These are phyloP conservation scores for Triplophysa bombifrons DNA, from an alignment of 2,797 vertebrate genomes.

Conservation along the genomic window DNA sequence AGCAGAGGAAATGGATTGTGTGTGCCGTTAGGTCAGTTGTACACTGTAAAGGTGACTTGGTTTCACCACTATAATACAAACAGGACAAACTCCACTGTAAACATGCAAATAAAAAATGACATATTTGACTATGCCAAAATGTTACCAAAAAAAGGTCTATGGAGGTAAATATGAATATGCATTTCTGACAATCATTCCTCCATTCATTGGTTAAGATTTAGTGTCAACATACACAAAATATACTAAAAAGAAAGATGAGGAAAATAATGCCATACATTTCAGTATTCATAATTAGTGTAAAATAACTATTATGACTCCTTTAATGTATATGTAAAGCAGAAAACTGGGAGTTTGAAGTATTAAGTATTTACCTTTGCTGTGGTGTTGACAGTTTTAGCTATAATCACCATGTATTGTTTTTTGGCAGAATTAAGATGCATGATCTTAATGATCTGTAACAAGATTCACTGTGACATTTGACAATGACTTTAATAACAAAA, in stretches of 20 bases:
- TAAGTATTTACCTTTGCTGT: neutral
- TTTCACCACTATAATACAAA: neutral
- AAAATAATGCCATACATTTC: neutral
- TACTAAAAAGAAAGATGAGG: neutral
- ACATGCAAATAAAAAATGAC: neutral
- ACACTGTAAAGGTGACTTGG: neutral
- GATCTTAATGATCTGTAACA: neutral
- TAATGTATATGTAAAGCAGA: neutral
- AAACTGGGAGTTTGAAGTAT: neutral
- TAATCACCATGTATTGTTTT: neutral
- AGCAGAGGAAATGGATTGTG: neutral
- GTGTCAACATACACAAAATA: neutral
- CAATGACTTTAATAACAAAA: constrained; percentile 18
- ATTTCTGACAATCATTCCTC: neutral
- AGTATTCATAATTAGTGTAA: neutral
- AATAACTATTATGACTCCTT: neutral
- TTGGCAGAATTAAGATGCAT: constrained; percentile 3
- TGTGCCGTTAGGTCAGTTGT: neutral
- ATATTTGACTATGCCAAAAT: neutral
- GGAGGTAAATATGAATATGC: neutral
- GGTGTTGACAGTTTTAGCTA: neutral
- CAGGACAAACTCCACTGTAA: neutral
- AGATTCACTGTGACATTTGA: neutral
- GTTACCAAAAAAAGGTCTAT: neutral
- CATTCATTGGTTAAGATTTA: neutral